Conservation (phyloP, 1,140 invertebrate genomes). For the Pygmarrhopalites habei region DNA sequence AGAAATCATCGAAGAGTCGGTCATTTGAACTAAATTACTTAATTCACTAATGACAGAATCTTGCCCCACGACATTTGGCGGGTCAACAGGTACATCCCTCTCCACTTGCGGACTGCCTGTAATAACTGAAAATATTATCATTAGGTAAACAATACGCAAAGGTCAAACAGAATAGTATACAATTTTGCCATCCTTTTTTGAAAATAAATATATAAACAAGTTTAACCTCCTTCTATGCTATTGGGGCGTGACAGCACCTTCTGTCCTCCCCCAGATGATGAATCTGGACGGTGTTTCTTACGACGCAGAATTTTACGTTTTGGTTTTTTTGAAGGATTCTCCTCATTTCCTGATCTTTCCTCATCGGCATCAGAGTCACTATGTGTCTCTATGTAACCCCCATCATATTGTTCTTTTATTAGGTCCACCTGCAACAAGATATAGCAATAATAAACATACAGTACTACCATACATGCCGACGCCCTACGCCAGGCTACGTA, state of each 20-base stretch:
- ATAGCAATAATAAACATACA: too few relatives aligned
- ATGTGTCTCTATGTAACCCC: conserved; percentile 33
- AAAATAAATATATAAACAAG: too few relatives aligned
- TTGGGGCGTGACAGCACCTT: not conserved
- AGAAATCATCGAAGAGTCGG: conserved; percentile 28
- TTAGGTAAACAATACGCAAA: too few relatives aligned
- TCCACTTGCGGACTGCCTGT: conserved; percentile 4
- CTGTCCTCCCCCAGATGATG: not conserved
- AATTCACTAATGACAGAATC: conserved; percentile 49
- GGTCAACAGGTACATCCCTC: not conserved
- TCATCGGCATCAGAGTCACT: conserved; percentile 48
- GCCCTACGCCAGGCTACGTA: too few relatives aligned
- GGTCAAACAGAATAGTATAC: too few relatives aligned
- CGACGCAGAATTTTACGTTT: conserved; percentile 45
- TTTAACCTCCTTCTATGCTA: not conserved
- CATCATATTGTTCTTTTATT: too few relatives aligned
- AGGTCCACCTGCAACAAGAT: too few relatives aligned
- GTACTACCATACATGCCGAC: too few relatives aligned
- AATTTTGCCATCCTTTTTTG: too few relatives aligned
- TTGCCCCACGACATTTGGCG: conserved; percentile 16
- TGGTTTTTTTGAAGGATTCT: conserved; percentile 44
- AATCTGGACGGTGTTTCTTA: conserved; percentile 13
- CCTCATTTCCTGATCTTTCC: conserved; percentile 49
- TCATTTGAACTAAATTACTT: conserved; percentile 46
- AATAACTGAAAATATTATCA: too few relatives aligned